Conservation (phyloP, 1,140 invertebrate species). For the Caenorhabditis briggsae region DNA sequence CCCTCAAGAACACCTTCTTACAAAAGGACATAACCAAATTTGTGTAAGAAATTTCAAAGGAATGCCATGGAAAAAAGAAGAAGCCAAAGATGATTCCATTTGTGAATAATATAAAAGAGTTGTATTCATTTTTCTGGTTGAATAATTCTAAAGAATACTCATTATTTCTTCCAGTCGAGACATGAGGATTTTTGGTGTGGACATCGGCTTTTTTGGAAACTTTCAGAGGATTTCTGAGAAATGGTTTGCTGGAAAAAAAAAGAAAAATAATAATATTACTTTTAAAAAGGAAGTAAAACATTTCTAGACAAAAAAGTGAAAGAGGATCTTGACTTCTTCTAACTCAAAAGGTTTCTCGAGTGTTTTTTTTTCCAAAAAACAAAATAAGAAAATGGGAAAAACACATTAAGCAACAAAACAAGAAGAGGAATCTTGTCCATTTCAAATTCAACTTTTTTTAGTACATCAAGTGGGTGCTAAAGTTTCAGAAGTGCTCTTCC, state of each 20-base stretch:
- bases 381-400: background rate
- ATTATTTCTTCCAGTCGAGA: background rate
- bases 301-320: background rate
- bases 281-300: background rate
- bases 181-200: conserved; percentile 13
- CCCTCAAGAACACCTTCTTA: background rate
- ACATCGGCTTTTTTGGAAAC: background rate
- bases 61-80: background rate
- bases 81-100: conserved; percentile 43
- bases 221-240: background rate
- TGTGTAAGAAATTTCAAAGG: background rate
- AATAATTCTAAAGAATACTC: conserved; percentile 28
- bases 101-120: background rate
- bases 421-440: too few relatives aligned
- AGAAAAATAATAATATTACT: background rate
- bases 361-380: background rate
- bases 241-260: background rate
- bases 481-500: background rate
- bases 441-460: too few relatives aligned
- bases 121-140: conserved; percentile 4
- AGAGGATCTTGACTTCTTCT: background rate
- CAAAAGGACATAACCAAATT: background rate
- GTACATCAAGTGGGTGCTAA: background rate
- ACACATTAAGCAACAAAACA: too few relatives aligned
- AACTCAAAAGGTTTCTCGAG: conserved; percentile 4